phyloP scores from a whole-genome alignment of 64 coral and sea anemone species.

The Montipora sp. region DNA sequence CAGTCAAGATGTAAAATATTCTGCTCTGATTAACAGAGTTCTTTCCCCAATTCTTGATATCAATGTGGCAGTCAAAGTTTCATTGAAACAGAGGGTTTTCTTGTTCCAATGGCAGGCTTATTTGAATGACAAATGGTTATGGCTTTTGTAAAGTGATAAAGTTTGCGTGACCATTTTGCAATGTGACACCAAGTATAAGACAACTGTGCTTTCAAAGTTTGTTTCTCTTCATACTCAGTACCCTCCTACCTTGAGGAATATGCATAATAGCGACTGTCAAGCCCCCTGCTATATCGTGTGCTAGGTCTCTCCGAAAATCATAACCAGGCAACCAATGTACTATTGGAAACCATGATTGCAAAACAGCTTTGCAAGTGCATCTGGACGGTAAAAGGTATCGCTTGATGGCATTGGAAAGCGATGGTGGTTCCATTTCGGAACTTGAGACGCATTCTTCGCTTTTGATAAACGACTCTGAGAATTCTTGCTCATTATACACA shows the following conservation, averaged over 20 bases:
- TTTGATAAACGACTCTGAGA: conserved; percentile 45
- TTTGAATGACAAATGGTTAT: no score
- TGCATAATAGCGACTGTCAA: conserved; percentile 87
- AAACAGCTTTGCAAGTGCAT: conserved; percentile 41
- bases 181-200: no score
- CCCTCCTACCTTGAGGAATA: conserved; percentile 82
- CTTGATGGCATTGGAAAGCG: not conserved
- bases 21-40: no score
- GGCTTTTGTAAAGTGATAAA: no score
- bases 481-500: conserved; percentile 69
- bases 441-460: conserved; percentile 16
- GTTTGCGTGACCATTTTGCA: no score
- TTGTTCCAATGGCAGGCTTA: no score
- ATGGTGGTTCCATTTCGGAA: not conserved
- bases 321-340: conserved; percentile 82
- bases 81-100: no score
- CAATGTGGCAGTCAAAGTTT: no score
- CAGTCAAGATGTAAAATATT: no score
- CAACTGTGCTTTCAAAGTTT: not conserved
- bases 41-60: no score
- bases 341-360: conserved; percentile 89
- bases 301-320: conserved; percentile 53
- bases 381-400: conserved; percentile 31
- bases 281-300: conserved; percentile 74
- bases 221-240: not conserved